phyloP scores from a whole-genome alignment of 2,888 invertebrate genomes.

The Tridacna crocea region DNA sequence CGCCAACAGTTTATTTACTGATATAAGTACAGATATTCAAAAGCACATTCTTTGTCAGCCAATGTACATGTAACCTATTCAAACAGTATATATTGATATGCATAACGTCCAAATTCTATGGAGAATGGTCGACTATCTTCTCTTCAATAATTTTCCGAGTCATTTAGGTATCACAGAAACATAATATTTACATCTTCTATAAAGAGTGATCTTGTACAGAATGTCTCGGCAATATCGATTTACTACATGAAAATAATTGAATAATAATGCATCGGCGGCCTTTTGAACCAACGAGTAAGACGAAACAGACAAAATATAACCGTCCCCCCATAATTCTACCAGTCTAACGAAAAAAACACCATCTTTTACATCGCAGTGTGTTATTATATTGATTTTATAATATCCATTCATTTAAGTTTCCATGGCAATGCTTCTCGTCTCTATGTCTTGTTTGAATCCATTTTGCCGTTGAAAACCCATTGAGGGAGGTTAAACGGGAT shows the following conservation, averaged over 20 bases:
- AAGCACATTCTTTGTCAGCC: too few species aligned
- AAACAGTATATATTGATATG: too few species aligned
- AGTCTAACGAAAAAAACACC: conserved; percentile 3
- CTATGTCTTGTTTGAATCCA: conserved; percentile 13
- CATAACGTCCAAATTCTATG: too few species aligned
- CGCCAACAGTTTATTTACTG: too few species aligned
- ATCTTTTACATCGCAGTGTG: conserved; percentile 15
- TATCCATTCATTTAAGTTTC: conserved; percentile 64
- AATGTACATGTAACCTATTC: too few species aligned
- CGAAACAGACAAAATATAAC: not conserved
- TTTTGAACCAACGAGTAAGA: not conserved
- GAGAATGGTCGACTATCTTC: too few species aligned
- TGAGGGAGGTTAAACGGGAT: too few species aligned
- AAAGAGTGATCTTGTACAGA: not conserved
- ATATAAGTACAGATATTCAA: too few species aligned
- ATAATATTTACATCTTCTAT: not conserved
- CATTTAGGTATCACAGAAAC: too few species aligned
- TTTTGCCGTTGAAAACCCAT: too few species aligned
- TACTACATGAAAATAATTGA: not conserved
- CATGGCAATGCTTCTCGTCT: conserved; percentile 57
- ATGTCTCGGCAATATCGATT: conserved; percentile 2
- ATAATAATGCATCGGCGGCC: conserved; percentile 13
- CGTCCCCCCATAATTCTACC: not conserved
- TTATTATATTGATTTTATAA: conserved; percentile 59
- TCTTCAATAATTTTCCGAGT: too few species aligned